Evolutionary conservation across 2,113 vertebrate genomes (phyloP).

Genomic region (Syrmaticus mikado): DNA sequence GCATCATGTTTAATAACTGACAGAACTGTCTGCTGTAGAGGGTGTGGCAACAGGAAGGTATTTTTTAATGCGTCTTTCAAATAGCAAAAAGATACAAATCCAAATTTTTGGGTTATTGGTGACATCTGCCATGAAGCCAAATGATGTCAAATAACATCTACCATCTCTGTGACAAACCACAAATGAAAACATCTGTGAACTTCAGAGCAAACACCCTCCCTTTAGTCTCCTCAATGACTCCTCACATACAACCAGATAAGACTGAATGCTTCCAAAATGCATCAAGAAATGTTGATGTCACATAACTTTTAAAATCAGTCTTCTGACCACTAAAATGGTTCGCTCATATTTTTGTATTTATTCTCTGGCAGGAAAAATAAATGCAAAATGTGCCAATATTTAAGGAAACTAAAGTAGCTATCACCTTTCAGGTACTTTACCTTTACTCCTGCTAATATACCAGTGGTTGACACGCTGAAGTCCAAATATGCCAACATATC

Average conservation of each 20-base stretch:
- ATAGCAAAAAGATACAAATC: background rate
- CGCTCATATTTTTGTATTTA: background rate
- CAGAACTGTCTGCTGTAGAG: background rate
- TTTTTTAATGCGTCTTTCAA: background rate
- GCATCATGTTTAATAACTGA: background rate
- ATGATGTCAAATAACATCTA: background rate
- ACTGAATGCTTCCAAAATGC: background rate
- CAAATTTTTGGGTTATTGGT: background rate
- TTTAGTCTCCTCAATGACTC: background rate
- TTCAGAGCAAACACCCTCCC: background rate
- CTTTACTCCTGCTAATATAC: conserved; percentile 96
- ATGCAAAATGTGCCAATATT: background rate
- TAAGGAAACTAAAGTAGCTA: background rate
- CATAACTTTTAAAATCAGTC: background rate
- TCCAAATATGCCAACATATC: conserved; percentile 95
- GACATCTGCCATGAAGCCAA: background rate
- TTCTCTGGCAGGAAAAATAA: background rate
- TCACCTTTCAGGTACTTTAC: conserved; percentile 68
- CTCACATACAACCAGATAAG: background rate
- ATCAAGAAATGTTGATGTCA: background rate
- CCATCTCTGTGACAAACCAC: background rate
- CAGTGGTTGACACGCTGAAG: conserved; percentile 97
- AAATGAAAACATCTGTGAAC: background rate
- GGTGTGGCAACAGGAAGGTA: accelerated
- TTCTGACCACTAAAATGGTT: background rate